phyloP scores from a whole-genome alignment of 2,888 invertebrate genomes.

The Brachycybe producta region DNA sequence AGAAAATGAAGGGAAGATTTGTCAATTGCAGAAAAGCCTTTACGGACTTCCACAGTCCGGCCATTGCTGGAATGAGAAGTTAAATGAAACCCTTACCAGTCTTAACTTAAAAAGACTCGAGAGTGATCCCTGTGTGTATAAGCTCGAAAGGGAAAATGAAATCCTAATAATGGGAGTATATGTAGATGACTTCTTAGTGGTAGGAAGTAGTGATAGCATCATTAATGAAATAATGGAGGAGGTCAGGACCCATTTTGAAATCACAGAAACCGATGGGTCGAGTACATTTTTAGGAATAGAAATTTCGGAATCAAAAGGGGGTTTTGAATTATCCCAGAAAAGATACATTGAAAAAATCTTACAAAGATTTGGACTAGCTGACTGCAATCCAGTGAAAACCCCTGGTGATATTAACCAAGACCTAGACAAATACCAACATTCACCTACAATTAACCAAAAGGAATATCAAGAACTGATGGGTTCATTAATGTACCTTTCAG shows the following conservation, averaged over 20 bases:
- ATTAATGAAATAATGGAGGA: not conserved
- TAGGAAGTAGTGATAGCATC: not conserved
- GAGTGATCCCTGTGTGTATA: not conserved
- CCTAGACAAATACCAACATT: not conserved
- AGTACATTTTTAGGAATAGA: not conserved
- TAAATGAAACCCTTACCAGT: no score
- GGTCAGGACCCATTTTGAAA: not conserved
- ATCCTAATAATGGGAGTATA: not conserved
- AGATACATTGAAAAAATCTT: not conserved
- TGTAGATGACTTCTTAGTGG: not conserved
- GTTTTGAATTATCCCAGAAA: not conserved
- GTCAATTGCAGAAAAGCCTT: no score
- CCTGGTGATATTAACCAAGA: no score
- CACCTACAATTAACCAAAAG: not conserved
- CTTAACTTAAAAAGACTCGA: not conserved
- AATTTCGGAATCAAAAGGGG: not conserved
- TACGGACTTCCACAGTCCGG: no score
- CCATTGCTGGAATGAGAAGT: no score
- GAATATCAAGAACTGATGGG: conserved; percentile 1
- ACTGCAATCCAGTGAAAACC: no score
- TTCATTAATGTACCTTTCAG: not conserved
- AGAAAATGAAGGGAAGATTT: no score
- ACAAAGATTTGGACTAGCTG: no score
- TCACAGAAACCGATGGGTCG: no score
- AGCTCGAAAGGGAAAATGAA: not conserved